Evolutionary conservation across 2,797 vertebrate species (phyloP), one percentile per base, ranked within the genome.

Genomic region (Prionace glauca): DNA sequence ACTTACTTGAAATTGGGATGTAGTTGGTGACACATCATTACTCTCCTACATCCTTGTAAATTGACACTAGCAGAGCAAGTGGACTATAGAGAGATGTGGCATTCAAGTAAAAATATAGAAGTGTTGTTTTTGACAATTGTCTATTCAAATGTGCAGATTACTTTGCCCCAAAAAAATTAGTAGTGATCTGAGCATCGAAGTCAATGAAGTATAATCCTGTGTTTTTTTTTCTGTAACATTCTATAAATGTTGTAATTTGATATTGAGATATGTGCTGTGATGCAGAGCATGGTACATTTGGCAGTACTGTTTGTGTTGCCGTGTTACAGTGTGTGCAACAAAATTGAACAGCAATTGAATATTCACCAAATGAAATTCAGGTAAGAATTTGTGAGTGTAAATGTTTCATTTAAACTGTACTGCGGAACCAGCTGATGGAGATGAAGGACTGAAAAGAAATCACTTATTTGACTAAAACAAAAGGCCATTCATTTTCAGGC

Each of bases 201-300:
- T 41, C 65, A 36, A n/a, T 67, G 24, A n/a, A 93, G 36, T 12
- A 11, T 71, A 93, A 45, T 41, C 60, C 94, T 69, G 94, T 77
- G 41, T 10, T 79, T 95, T 29, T 74, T 95, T 41, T 74, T 24
- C 94, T 22, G 56, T 56, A 95, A 32, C 50, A 16, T 77, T 95
- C 74, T 95, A 32, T 62, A 81, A 95, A 95, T 60, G 18, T 84
- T 86, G 84, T 56, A 45, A 93, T 69, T 71, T 71, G 87, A 90
- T 32, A 95, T 79, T 12, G 0, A 18, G 20, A 62, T 45, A 22
- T 95, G 95, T 84, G 95, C 69, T 62, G 45, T 95, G 45, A 95
- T 87, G 84, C 29, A 62, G 72, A 84, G 20, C 67, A 26, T 2
- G 26, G 90, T 90, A 65, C 60, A 71, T 45, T 93, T 93, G n/a